These are phyloP conservation scores for Strongylocentrotus purpuratus DNA, from an alignment of 35 echinoderm and acorn worm species.

Conservation along the genomic window DNA sequence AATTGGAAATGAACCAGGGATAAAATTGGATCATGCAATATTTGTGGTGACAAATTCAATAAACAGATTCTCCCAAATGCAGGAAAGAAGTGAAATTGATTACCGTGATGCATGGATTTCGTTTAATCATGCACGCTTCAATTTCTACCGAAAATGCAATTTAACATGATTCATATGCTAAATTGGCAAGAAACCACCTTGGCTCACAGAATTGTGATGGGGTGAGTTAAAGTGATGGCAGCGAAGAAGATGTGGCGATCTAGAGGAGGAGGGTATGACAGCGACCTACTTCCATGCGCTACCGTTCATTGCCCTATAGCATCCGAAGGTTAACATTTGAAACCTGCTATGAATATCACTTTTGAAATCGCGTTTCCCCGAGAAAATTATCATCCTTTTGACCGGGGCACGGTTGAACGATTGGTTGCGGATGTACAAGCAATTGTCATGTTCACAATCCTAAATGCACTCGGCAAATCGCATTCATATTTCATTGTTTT, in stretches of 20 bases:
- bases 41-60: slow-evolving; percentile 16
- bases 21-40: background rate
- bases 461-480: background rate
- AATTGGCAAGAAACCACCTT: background rate
- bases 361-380: background rate
- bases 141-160: background rate
- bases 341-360: background rate
- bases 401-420: background rate
- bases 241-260: background rate
- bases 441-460: background rate
- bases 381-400: background rate
- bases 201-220: background rate
- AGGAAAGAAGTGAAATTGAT: background rate
- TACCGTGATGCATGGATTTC: background rate
- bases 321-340: background rate
- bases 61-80: background rate
- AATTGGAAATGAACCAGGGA: background rate
- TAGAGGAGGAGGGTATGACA: background rate
- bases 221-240: background rate
- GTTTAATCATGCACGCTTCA: background rate
- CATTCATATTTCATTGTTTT: slow-evolving; percentile 5
- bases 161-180: background rate
- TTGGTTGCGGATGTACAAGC: background rate
- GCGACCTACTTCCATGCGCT: background rate
- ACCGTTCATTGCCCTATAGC: background rate